A percentile compares a stretch with the other conserved stretches of the same genome.
phyloP scores from a whole-genome alignment of 2,797 vertebrate genomes.

The Gorsachius magnificus region DNA sequence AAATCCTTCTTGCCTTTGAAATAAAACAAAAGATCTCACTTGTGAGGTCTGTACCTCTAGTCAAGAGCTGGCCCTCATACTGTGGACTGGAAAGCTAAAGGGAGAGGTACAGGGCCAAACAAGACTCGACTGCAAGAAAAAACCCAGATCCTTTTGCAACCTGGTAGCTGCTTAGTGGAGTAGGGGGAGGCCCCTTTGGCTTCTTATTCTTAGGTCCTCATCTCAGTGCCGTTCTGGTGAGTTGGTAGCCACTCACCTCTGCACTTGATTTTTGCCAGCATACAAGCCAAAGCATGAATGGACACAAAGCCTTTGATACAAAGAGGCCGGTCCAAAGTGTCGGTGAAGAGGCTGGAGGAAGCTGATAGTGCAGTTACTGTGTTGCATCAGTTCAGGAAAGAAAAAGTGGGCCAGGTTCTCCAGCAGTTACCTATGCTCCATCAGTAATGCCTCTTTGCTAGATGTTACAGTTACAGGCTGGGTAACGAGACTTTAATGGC shows the following conservation, averaged over 20 bases:
- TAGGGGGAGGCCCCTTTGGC: neutral
- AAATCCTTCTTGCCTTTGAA: slow-evolving; percentile 90
- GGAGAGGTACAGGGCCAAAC: neutral
- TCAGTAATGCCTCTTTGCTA: neutral
- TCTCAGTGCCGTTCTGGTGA: neutral
- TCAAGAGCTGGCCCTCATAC: neutral
- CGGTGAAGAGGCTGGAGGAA: neutral
- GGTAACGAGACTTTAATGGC: neutral
- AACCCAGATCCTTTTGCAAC: neutral
- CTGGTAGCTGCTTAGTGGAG: neutral
- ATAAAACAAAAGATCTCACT: slow-evolving; percentile 64
- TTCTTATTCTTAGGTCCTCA: neutral
- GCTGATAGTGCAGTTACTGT: neutral
- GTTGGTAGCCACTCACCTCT: neutral
- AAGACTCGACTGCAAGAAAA: neutral
- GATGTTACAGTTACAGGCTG: neutral
- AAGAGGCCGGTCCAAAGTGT: neutral
- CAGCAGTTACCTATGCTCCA: neutral
- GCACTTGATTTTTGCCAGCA: neutral
- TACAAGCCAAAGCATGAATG: neutral
- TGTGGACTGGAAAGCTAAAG: neutral
- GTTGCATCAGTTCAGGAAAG: neutral
- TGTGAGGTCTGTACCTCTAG: neutral
- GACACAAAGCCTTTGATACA: neutral
- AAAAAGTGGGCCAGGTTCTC: neutral